Evolutionary conservation across 2,797 vertebrate species (phyloP).

Genomic region (Simalia tracyae): DNA sequence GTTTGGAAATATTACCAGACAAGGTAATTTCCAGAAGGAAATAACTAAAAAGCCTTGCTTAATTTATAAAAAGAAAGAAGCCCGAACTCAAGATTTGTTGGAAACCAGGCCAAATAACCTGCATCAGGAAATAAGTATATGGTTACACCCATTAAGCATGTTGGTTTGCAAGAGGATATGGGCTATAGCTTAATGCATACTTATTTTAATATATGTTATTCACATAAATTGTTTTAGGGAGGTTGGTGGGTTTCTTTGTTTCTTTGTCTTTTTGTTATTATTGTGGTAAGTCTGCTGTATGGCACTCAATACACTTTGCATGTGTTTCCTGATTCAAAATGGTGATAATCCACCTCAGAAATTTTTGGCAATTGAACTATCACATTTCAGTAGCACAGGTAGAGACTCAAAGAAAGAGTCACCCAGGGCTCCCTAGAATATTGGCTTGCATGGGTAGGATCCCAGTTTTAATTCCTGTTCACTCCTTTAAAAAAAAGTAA

Average conservation of each 20-base stretch:
- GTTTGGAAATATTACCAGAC: background rate
- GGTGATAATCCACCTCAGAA: too few species aligned
- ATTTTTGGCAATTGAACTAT: too few species aligned
- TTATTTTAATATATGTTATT: background rate
- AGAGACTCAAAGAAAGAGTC: too few species aligned
- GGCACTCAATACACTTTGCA: too few species aligned
- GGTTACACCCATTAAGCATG: background rate
- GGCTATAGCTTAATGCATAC: background rate
- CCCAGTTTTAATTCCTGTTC: too few species aligned
- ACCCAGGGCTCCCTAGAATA: too few species aligned
- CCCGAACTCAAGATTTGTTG: background rate
- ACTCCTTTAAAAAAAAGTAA: too few species aligned
- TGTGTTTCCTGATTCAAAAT: too few species aligned
- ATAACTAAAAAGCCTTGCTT: background rate
- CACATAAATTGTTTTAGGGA: background rate
- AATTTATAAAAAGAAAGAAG: background rate
- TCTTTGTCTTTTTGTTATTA: background rate
- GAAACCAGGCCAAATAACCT: background rate
- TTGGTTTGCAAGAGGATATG: background rate
- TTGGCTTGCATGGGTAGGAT: too few species aligned
- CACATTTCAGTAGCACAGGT: too few species aligned
- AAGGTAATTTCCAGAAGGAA: conserved; percentile 3
- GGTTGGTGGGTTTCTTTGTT: background rate
- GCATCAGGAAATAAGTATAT: background rate
- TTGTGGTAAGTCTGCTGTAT: too few species aligned